phyloP scores from a whole-genome alignment of 2,113 vertebrate genomes.

The Boleophthalmus pectinirostris region DNA sequence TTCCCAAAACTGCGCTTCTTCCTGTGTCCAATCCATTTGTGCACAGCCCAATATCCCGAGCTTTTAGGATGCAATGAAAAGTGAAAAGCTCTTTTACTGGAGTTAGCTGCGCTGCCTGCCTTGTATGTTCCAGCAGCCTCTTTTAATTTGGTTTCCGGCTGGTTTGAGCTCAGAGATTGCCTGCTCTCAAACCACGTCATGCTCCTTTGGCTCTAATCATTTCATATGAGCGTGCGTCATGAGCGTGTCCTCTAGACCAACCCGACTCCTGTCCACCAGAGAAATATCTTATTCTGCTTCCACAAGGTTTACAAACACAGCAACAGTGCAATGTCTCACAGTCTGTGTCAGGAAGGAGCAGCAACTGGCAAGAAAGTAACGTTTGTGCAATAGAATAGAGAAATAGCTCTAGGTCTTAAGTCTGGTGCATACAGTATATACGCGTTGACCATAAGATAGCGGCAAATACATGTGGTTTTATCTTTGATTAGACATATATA shows the following conservation, averaged over 20 bases:
- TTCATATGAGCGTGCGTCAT: constrained; percentile 69
- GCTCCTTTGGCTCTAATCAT: constrained; percentile 67
- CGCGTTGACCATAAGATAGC: constrained; percentile 7
- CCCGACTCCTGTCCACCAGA: constrained; percentile 31
- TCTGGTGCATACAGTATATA: constrained; percentile 1
- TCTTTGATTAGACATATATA: not conserved
- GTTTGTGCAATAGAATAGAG: constrained; percentile 36
- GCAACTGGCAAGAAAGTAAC: constrained; percentile 35
- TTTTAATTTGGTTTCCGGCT: constrained; percentile 71
- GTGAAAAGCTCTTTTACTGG: constrained; percentile 36
- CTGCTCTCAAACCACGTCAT: constrained; percentile 50
- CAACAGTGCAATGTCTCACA: constrained; percentile 32
- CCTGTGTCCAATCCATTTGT: constrained; percentile 42
- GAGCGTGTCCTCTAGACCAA: constrained; percentile 57
- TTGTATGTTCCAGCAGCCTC: constrained; percentile 43
- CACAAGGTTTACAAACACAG: constrained; percentile 60
- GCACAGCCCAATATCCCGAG: constrained; percentile 12
- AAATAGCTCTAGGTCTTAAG: constrained; percentile 31
- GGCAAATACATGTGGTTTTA: not conserved
- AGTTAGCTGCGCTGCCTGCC: constrained; percentile 39
- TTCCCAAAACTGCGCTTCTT: constrained; percentile 20
- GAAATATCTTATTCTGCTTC: constrained; percentile 63
- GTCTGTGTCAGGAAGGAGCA: constrained; percentile 29
- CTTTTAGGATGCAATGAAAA: constrained; percentile 32
- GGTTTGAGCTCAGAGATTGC: constrained; percentile 65